Evolutionary conservation across 2,113 vertebrate genomes (phyloP).

Genomic region (Neomonachus schauinslandi): DNA sequence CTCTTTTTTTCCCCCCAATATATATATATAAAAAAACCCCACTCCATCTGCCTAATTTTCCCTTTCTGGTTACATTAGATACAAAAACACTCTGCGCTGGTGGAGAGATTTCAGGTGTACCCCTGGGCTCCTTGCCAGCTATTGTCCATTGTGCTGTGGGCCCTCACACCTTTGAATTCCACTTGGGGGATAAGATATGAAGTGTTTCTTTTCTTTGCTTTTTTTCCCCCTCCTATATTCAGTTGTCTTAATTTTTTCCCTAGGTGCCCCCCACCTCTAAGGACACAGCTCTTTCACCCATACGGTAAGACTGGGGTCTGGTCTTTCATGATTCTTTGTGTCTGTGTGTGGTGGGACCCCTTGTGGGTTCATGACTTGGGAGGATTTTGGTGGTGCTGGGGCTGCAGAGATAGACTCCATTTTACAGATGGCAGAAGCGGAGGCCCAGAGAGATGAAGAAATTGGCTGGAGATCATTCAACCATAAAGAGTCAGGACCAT

Average conservation of each 20-base stretch:
- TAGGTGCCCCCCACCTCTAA: fast-evolving
- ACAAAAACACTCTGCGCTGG: background rate
- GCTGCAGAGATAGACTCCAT: background rate
- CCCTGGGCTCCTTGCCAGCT: background rate
- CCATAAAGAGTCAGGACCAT: background rate
- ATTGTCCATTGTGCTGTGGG: background rate
- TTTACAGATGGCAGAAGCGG: background rate
- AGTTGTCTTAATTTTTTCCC: background rate
- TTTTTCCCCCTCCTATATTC: background rate
- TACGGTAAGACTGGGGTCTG: fast-evolving
- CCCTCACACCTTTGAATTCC: background rate
- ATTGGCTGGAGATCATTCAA: background rate
- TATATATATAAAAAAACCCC: background rate
- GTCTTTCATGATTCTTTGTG: background rate
- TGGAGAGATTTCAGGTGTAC: background rate
- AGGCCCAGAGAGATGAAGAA: background rate
- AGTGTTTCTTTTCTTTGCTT: background rate
- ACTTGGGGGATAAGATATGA: background rate
- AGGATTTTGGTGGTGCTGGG: background rate
- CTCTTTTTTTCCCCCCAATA: background rate
- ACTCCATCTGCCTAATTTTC: background rate
- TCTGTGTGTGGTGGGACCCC: background rate
- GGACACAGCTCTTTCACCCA: background rate
- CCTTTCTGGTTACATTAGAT: background rate
- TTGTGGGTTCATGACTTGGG: background rate